Percentiles rank a stretch among this genome's conserved stretches.
These are phyloP conservation scores for Sesia bembeciformis DNA, from an alignment of 2,888 invertebrate genomes.

Conservation along the genomic window DNA sequence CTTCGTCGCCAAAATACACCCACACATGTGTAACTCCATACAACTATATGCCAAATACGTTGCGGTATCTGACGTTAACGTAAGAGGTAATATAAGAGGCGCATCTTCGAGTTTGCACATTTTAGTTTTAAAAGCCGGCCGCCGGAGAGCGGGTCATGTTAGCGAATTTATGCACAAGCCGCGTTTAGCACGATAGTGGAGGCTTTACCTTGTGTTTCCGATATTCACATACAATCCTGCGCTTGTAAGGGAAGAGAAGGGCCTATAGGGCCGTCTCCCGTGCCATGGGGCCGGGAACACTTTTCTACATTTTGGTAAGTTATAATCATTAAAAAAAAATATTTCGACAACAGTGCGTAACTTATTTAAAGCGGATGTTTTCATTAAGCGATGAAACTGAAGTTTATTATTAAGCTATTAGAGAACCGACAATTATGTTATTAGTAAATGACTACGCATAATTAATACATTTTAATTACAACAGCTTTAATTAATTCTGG, in stretches of 20 bases:
- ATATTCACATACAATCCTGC: neutral
- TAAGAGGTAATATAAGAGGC: conserved; percentile 73
- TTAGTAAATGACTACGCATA: too few relatives aligned
- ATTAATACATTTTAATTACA: too few relatives aligned
- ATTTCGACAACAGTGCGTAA: too few relatives aligned
- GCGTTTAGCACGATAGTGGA: conserved; percentile 34
- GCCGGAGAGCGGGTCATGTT: conserved; percentile 62
- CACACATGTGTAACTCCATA: conserved; percentile 36
- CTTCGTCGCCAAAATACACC: conserved; percentile 48
- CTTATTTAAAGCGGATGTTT: too few relatives aligned
- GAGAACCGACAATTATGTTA: too few relatives aligned
- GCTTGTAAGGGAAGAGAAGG: conserved; percentile 10
- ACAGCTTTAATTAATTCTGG: too few relatives aligned
- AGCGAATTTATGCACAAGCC: conserved; percentile 44
- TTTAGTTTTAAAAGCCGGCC: conserved; percentile 67
- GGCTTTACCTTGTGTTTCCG: conserved; percentile 32
- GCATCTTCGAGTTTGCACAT: conserved; percentile 72
- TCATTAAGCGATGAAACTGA: too few relatives aligned
- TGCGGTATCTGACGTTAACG: conserved; percentile 68
- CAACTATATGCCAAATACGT: conserved; percentile 63
- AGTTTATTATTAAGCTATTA: too few relatives aligned
- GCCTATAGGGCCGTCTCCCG: conserved; percentile 48
- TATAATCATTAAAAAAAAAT: neutral
- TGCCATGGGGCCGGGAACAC: conserved; percentile 62
- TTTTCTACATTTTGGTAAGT: conserved; percentile 60